A percentile compares a stretch with the other conserved stretches of the same genome.
Evolutionary conservation across 1,140 invertebrate genomes (phyloP).

Genomic region (Maniola jurtina): DNA sequence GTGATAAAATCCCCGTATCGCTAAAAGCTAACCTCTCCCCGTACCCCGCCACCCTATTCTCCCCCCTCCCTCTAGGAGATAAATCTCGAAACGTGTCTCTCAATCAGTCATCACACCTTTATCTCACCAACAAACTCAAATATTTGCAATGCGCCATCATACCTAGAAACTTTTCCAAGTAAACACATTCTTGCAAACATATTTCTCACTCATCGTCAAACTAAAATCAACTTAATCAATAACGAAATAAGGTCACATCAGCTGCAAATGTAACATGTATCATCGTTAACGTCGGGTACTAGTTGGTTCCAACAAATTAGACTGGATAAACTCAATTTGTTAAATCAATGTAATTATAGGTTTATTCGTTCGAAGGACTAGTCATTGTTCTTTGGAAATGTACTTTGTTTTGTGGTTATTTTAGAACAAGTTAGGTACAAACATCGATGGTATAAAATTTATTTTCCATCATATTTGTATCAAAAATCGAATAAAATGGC

Average conservation of each 20-base stretch:
- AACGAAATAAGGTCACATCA: background rate
- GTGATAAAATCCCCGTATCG: background rate
- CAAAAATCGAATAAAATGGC: too few species aligned
- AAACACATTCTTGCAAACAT: background rate
- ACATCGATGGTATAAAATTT: too few species aligned
- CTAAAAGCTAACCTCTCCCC: background rate
- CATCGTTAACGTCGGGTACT: background rate
- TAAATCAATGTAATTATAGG: constrained; percentile 6
- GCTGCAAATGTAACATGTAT: background rate
- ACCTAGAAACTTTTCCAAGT: constrained; percentile 5
- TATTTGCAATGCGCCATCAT: constrained; percentile 1
- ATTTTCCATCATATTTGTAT: too few species aligned
- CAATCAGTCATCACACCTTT: constrained; percentile 7
- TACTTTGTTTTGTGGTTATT: too few species aligned
- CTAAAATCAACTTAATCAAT: background rate
- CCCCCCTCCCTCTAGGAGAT: background rate
- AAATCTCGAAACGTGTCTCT: background rate
- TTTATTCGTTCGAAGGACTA: background rate
- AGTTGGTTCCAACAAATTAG: background rate
- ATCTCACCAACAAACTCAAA: constrained; percentile 1
- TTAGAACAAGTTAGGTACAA: too few species aligned
- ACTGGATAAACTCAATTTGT: background rate
- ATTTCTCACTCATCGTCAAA: background rate
- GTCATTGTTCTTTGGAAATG: background rate
- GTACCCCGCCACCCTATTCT: background rate